Percentiles rank a stretch among this genome's conserved stretches.
These are phyloP conservation scores for Asarcornis scutulata DNA, from an alignment of 2,113 vertebrate species.

Conservation along the genomic window DNA sequence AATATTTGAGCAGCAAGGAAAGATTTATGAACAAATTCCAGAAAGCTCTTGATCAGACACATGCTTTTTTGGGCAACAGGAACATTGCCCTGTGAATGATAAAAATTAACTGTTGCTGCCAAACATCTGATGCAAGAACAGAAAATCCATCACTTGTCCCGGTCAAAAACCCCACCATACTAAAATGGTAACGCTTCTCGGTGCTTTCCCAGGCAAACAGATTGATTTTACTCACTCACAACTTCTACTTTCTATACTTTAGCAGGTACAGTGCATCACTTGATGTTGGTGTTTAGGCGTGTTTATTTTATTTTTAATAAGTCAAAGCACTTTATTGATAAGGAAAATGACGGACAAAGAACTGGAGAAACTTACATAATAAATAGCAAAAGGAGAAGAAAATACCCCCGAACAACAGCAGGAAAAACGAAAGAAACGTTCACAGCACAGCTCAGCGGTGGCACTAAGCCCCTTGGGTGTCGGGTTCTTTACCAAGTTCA, in stretches of 20 bases:
- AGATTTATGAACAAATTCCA: conserved; percentile 49
- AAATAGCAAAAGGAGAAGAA: not conserved
- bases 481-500: not conserved
- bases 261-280: not conserved
- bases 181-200: not conserved
- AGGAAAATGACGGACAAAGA: not conserved
- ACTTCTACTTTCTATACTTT: rapidly evolving
- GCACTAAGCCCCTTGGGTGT: not conserved
- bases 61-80: conserved; percentile 35
- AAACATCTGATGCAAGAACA: conserved; percentile 47
- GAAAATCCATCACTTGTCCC: conserved; percentile 14
- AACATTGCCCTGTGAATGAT: conserved; percentile 29
- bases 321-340: not conserved
- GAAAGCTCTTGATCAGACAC: conserved; percentile 21
- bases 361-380: not conserved
- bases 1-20: not conserved
- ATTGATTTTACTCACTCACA: not conserved
- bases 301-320: not conserved
- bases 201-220: not conserved
- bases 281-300: too few species aligned
- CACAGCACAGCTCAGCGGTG: not conserved
- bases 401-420: not conserved
- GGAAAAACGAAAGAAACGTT: not conserved
- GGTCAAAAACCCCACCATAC: not conserved
- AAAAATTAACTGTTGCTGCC: conserved; percentile 48